Base-by-base conservation (phyloP, 1,140 invertebrate genomes). In the Condylostylus longicornis region DNA sequence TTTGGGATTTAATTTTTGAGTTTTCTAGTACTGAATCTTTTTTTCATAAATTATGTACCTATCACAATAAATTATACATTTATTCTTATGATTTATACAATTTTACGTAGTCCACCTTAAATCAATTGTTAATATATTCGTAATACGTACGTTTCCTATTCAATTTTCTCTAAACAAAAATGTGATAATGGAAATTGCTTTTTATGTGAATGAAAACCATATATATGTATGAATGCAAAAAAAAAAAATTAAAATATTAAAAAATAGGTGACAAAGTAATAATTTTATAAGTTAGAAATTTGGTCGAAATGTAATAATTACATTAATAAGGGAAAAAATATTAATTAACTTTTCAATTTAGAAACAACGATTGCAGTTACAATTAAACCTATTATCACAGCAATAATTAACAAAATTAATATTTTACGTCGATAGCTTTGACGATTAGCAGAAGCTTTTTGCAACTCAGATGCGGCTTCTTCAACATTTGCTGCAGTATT, bases 361-460 rank as follows among this genome's bases (percentile, higher is more conserved):
- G 56, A 58, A 31, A 76, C 66, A 19, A 79, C 60, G 54, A 78
- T 68, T 17, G 69, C 65, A 38, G 80, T 70, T 51, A 82, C 62
- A 47, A 79, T 66, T 43, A 75, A 70, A 21, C 71, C 69, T 49
- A 79, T 62, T 34, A 81, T 65, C 36, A 70, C 59, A 35, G 71
- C 72, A 35, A 77, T 70, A 12, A 66, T 49, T 37, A 77, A 64
- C 37, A 82, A 62, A 46, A 81, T 69, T 51, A 74, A 70, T 49
- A 82, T 65, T 66, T 78, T 79, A 55, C 70, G 72, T 25, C 80
- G 68, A 58, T 75, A 76, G 48, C 72, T 71, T 37, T 67, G 71
- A 57, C 84, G 79, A 65, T 87, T 80, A 47, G 72, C 64, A 41
- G 74, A 70, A 19, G 85, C 87, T 62, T 84, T 84, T 30, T 74